Conservation (phyloP, 2,797 vertebrate species). For the Aeoliscus strigatus region DNA sequence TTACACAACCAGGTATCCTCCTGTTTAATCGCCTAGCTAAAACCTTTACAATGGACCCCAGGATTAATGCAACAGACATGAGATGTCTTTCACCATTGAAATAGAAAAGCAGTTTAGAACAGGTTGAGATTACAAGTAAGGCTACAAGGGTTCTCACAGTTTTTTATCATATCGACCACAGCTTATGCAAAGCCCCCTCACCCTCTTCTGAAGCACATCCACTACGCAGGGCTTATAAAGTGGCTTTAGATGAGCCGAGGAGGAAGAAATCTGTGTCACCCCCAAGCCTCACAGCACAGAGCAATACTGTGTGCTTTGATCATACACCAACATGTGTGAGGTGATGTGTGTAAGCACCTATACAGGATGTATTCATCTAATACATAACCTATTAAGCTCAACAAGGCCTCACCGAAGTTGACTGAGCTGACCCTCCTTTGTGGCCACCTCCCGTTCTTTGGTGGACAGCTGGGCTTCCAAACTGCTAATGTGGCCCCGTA, state of each 20-base stretch:
- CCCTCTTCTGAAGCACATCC: slow-evolving; percentile 65
- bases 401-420: slow-evolving; percentile 59
- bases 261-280: slow-evolving; percentile 62
- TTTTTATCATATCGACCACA: slow-evolving; percentile 78
- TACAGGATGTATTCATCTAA: slow-evolving; percentile 4
- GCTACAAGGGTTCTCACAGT: slow-evolving; percentile 67
- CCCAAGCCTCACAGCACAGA: slow-evolving; percentile 47
- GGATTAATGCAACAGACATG: slow-evolving; percentile 62
- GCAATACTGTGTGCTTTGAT: slow-evolving; percentile 18
- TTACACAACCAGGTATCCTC: too few species aligned
- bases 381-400: slow-evolving; percentile 1
- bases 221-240: slow-evolving; percentile 68
- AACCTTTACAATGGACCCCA: slow-evolving; percentile 35
- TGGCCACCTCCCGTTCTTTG: slow-evolving; percentile 53
- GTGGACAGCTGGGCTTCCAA: slow-evolving; percentile 54
- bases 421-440: slow-evolving; percentile 56
- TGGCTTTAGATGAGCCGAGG: slow-evolving; percentile 65
- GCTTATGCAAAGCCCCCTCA: slow-evolving; percentile 72
- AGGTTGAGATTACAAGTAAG: slow-evolving; percentile 73
- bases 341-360: slow-evolving; percentile 1
- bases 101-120: slow-evolving; percentile 68
- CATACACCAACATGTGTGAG: slow-evolving; percentile 15
- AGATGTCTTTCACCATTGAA: slow-evolving; percentile 64
- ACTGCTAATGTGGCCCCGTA: slow-evolving; percentile 43
- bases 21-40: slow-evolving; percentile 46